Percentiles rank a stretch among this genome's conserved stretches.
Conservation (phyloP, 2,797 vertebrate species). For the Threskiornis aethiopicus region DNA sequence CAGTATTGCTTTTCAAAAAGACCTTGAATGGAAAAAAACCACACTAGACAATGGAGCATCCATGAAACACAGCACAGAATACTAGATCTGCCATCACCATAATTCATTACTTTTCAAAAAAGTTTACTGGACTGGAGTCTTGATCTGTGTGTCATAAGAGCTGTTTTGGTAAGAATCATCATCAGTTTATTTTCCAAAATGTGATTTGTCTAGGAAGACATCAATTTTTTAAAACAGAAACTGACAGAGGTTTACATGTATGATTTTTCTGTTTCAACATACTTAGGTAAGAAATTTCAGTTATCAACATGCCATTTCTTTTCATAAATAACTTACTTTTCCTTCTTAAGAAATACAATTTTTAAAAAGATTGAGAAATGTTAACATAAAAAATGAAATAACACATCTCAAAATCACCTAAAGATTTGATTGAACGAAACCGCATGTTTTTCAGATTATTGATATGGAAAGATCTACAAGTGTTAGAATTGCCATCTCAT, state of each 20-base stretch:
- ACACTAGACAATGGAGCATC: background rate
- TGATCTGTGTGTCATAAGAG: background rate
- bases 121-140: background rate
- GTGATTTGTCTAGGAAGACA: background rate
- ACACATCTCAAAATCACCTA: background rate
- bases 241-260: background rate
- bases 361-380: background rate
- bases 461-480: background rate
- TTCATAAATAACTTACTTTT: background rate
- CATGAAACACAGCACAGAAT: background rate
- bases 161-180: background rate
- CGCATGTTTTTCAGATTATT: background rate
- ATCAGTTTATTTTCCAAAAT: background rate
- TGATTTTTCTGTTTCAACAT: background rate
- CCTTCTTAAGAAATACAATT: background rate
- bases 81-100: background rate
- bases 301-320: background rate
- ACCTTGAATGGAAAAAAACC: background rate
- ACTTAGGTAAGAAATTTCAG: background rate
- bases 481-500: background rate
- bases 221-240: background rate
- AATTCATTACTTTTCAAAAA: background rate
- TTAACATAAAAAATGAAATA: background rate
- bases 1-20: background rate
- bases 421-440: background rate